Base-by-base conservation (phyloP, 2,888 invertebrate species). In the Pandemis heparana region DNA sequence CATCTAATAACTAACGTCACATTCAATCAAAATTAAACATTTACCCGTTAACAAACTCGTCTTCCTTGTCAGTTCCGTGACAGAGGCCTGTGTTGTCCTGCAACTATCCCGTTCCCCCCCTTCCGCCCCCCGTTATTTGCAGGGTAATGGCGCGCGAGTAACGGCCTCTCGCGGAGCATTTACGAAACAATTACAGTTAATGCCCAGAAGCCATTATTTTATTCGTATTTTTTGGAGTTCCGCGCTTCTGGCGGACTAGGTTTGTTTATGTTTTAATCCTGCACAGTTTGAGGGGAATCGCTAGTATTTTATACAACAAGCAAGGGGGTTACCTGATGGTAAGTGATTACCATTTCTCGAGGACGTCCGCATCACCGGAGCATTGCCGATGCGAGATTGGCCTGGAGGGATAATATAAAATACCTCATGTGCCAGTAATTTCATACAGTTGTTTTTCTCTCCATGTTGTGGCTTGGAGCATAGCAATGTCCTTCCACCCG, bases 101-200 rank as follows among this genome's bases (percentile, higher is more conserved):
- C 18, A 61, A 43, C 38, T 65, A 16, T 53, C 53, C 65, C 8
- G 10, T 7, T 9, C 41, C 41, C 43, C 48, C 48, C n/a, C 48
- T 7, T 7, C 6, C 16, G 2, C 9, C 53, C 66, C 41, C 16
- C 39, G 8, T 9, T 5, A 39, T 53, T 32, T 51, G 53, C 41
- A 61, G 53, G 5, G 62, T 32, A 72, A 72, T 72, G 67, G 61
- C 62, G 67, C 70, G 70, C 67, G 39, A 67, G 67, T n/a, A 39
- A 67, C 62, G 62, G 32, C 43, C 16, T 61, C 66, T 68, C 70
- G 66, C 74, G 56, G 67, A 66, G 72, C 66, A 61, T 71, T 75
- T 73, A 72, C 75, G 46, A 66, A 70, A 73, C 75, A 75, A 75
- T 75, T 73, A 66, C 70, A 62, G 59, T 62, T 72, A 73, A 70